phyloP scores from a whole-genome alignment of 2,113 vertebrate genomes.

The Riparia riparia region DNA sequence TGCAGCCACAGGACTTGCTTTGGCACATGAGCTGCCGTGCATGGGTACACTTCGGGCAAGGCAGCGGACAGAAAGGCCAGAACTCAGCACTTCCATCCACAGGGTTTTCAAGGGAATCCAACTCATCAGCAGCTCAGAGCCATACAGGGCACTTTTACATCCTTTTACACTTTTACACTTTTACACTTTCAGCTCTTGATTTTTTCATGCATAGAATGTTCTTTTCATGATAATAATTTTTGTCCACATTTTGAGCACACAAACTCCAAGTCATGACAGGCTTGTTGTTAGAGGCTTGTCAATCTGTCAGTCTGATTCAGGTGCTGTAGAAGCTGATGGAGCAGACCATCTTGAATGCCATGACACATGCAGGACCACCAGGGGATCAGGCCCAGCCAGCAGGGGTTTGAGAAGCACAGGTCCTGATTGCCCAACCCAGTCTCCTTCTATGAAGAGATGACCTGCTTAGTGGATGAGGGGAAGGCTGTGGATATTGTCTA shows the following conservation, averaged over 20 bases:
- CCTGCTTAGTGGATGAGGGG: neutral
- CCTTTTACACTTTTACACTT: no score
- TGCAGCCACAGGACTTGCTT: neutral
- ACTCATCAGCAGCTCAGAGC: neutral
- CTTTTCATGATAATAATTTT: neutral
- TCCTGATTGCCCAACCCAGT: neutral
- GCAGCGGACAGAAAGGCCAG: neutral
- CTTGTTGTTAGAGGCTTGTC: neutral
- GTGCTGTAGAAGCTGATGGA: neutral
- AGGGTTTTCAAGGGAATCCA: neutral
- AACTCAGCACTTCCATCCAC: accelerated
- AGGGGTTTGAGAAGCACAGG: neutral
- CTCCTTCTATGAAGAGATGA: neutral
- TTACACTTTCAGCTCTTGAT: accelerated
- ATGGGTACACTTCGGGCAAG: neutral
- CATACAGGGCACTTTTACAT: neutral
- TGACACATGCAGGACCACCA: neutral
- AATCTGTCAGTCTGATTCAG: neutral
- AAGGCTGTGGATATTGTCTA: neutral
- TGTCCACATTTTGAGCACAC: neutral
- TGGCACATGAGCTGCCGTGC: accelerated
- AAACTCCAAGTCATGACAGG: neutral
- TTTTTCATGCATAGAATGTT: neutral
- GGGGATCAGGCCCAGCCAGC: neutral
- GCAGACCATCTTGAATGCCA: neutral